Conservation (phyloP, 1,140 invertebrate genomes). For the Leptinotarsa defecta region DNA sequence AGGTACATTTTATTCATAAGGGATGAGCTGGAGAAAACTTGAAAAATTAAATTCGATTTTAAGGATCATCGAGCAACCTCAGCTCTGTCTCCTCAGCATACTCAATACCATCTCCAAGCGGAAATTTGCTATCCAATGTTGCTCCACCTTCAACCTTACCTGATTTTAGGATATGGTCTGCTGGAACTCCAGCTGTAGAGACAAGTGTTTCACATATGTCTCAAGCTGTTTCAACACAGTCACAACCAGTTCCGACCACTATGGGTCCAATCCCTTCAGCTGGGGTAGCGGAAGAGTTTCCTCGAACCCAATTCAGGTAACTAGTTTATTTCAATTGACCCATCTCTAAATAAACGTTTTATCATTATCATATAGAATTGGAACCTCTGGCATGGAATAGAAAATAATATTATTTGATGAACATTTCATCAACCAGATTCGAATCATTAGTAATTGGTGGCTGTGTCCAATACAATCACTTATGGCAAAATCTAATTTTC, state of each 20-base stretch:
- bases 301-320: constrained; percentile 52
- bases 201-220: constrained; percentile 7
- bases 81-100: constrained; percentile 50
- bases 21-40: background rate
- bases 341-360: too few relatives aligned
- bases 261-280: constrained; percentile 28
- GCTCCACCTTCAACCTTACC: constrained; percentile 64
- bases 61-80: constrained; percentile 33
- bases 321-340: too few relatives aligned
- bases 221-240: constrained; percentile 21
- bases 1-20: constrained; percentile 31
- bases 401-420: too few relatives aligned
- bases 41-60: constrained; percentile 12
- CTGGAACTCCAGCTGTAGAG: constrained; percentile 18
- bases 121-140: constrained; percentile 63
- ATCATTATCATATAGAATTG: too few relatives aligned
- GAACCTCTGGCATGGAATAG: too few relatives aligned
- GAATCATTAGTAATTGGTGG: too few relatives aligned
- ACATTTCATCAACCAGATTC: too few relatives aligned
- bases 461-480: too few relatives aligned
- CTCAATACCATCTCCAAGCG: constrained; percentile 51
- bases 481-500: too few relatives aligned
- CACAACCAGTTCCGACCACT: constrained; percentile 13
- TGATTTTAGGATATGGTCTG: constrained; percentile 57
- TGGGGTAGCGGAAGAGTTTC: constrained; percentile 44